phyloP scores from a whole-genome alignment of 1,140 invertebrate species.

The Diploscapter pachys region DNA sequence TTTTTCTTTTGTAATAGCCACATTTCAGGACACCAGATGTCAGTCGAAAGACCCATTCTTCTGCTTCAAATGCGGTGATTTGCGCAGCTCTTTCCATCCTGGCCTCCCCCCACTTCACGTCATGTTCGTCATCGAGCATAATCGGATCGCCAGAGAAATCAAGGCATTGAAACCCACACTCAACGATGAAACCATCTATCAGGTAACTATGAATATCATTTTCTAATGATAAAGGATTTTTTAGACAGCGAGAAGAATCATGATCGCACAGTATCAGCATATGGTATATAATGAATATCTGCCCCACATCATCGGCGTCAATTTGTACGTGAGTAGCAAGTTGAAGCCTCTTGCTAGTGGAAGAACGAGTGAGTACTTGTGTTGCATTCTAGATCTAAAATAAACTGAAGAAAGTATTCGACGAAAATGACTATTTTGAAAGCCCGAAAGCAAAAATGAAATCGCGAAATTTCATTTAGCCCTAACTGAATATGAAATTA shows the following conservation, averaged over 20 bases:
- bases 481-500: no score
- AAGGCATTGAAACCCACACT: slow-evolving; percentile 4
- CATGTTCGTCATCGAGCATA: slow-evolving; percentile 32
- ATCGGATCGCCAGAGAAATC: slow-evolving; percentile 15
- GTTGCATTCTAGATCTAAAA: no score
- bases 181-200: slow-evolving; percentile 30
- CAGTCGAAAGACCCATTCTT: slow-evolving; percentile 25
- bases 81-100: slow-evolving; percentile 31
- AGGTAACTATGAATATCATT: no score
- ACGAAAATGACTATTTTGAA: no score
- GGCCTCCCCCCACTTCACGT: slow-evolving; percentile 29
- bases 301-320: slow-evolving; percentile 23
- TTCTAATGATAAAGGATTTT: no score
- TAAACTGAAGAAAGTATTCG: no score
- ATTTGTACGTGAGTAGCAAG: no score
- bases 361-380: no score
- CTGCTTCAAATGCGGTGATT: slow-evolving; percentile 31
- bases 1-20: no score
- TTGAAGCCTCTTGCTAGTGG: no score
- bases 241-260: slow-evolving; percentile 17
- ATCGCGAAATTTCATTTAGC: no score
- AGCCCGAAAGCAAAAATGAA: no score
- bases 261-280: slow-evolving; percentile 24
- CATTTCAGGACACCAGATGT: slow-evolving; percentile 29
- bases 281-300: slow-evolving; percentile 32